phyloP scores from a whole-genome alignment of 2,888 invertebrate species.

The Emmelina monodactyla region DNA sequence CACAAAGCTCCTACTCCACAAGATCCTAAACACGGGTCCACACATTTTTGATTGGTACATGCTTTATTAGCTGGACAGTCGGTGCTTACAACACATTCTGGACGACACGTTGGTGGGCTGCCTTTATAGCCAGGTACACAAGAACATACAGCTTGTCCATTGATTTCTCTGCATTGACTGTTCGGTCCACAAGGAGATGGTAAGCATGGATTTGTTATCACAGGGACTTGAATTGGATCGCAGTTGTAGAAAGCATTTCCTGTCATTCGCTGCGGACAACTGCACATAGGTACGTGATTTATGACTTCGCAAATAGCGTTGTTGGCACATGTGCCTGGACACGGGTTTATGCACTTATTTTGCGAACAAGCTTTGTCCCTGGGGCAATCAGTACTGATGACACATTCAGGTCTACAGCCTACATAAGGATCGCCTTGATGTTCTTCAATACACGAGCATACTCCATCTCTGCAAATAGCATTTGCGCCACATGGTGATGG shows the following conservation, averaged over 20 bases:
- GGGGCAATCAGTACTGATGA: constrained; percentile 71
- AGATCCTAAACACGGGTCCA: constrained; percentile 77
- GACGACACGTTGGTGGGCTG: constrained; percentile 77
- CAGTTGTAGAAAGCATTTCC: constrained; percentile 75
- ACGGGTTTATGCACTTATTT: constrained; percentile 76
- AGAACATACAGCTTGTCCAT: constrained; percentile 76
- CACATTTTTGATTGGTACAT: constrained; percentile 78
- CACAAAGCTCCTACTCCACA: constrained; percentile 78
- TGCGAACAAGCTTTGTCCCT: constrained; percentile 70
- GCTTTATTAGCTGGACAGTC: constrained; percentile 77
- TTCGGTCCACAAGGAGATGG: constrained; percentile 81
- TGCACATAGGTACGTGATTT: constrained; percentile 76
- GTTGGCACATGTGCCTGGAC: constrained; percentile 73
- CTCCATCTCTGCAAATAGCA: constrained; percentile 63
- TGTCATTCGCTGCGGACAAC: constrained; percentile 71
- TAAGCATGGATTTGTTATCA: constrained; percentile 68
- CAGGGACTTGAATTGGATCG: constrained; percentile 51
- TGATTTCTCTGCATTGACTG: constrained; percentile 72
- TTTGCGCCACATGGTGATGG: constrained; percentile 74
- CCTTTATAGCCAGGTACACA: constrained; percentile 75
- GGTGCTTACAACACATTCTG: constrained; percentile 79
- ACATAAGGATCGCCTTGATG: constrained; percentile 73
- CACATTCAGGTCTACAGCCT: constrained; percentile 76
- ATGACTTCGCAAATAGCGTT: constrained; percentile 76
- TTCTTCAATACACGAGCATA: constrained; percentile 68